phyloP scores from a whole-genome alignment of 2,888 invertebrate species.

The Mimas tiliae region DNA sequence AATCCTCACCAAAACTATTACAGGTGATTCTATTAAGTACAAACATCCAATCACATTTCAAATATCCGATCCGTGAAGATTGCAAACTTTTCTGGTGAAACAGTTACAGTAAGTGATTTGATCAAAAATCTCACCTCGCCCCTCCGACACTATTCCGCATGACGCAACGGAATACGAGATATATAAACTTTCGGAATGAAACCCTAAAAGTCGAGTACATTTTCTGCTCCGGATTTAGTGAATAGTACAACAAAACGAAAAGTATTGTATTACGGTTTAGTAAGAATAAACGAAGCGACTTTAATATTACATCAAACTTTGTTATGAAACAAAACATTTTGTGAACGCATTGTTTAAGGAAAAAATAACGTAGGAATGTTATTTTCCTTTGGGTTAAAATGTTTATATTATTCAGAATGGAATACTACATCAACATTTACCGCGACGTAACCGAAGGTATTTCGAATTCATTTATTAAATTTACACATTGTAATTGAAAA shows the following conservation, averaged over 20 bases:
- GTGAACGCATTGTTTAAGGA: background rate
- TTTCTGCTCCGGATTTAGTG: conserved; percentile 26
- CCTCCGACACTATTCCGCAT: conserved; percentile 11
- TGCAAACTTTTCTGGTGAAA: background rate
- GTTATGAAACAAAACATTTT: conserved; percentile 11
- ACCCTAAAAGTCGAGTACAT: conserved; percentile 26
- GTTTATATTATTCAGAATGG: background rate
- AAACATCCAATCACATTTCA: conserved; percentile 11
- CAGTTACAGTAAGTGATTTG: conserved; percentile 18
- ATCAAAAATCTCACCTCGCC: conserved; percentile 3
- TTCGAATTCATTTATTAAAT: no score
- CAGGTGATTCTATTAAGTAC: background rate
- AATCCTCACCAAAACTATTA: background rate
- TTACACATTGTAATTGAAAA: no score
- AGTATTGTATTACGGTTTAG: conserved; percentile 27
- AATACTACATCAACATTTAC: background rate
- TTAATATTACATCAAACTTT: conserved; percentile 17
- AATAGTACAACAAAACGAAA: conserved; percentile 26
- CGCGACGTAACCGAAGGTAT: no score
- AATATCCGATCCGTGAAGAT: conserved; percentile 7
- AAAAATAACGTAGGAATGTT: background rate
- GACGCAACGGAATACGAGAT: conserved; percentile 24
- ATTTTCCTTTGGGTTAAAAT: background rate
- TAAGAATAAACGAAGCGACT: conserved; percentile 1
- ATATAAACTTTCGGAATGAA: conserved; percentile 26